Evolutionary conservation across 2,113 vertebrate genomes (phyloP).

Genomic region (Motacilla tschutschensis): DNA sequence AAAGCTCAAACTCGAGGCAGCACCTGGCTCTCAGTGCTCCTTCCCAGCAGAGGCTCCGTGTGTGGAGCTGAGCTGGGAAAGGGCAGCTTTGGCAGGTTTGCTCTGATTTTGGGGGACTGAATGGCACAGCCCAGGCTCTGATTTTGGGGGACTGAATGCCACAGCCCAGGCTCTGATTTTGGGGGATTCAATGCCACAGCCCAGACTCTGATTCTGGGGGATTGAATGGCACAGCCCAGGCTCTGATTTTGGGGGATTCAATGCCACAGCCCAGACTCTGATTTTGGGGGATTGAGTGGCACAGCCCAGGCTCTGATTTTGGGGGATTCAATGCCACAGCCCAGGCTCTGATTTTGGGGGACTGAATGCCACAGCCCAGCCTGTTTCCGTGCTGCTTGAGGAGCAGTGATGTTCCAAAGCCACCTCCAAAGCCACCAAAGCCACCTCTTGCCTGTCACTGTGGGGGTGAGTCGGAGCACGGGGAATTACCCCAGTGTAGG

Average conservation of each 20-base stretch:
- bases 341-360: no score
- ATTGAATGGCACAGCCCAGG: no score
- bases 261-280: no score
- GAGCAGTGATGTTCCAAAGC: accelerated
- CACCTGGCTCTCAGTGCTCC: not conserved
- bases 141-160: no score
- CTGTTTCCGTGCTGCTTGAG: not conserved
- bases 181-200: no score
- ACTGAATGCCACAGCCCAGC: not conserved
- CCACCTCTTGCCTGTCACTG: not conserved
- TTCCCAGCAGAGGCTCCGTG: not conserved
- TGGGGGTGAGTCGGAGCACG: not conserved
- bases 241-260: not conserved
- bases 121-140: no score
- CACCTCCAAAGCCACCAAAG: not conserved
- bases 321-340: not conserved
- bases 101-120: not conserved
- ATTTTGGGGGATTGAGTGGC: not conserved
- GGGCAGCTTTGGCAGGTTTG: not conserved
- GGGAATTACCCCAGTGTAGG: accelerated
- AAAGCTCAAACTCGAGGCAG: not conserved
- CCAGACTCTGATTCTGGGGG: no score
- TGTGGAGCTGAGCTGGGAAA: accelerated
- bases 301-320: not conserved
- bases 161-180: no score